Evolutionary conservation across 2,113 vertebrate species (phyloP).

Genomic region (Chitala chitala): DNA sequence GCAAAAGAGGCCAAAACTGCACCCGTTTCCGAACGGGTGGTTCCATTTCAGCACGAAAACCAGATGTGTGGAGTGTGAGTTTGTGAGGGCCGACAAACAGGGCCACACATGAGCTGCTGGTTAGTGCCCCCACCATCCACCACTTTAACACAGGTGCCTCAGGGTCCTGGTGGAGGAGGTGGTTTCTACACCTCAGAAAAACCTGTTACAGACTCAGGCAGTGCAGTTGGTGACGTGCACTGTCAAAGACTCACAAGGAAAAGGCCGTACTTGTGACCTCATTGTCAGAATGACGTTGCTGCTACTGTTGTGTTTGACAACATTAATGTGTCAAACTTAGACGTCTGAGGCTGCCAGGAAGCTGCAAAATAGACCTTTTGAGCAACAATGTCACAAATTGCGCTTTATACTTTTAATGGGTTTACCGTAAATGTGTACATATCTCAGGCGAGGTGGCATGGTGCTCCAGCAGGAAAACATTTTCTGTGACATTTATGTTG

Average conservation of each 20-base stretch:
- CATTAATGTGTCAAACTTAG: not conserved
- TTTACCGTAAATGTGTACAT: too few relatives aligned
- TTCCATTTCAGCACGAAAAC: not conserved
- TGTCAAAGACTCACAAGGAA: not conserved
- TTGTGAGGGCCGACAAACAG: conserved; percentile 1
- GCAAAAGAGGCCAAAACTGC: not conserved
- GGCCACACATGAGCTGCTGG: conserved; percentile 7
- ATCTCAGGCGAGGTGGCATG: not conserved
- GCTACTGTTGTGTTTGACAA: not conserved
- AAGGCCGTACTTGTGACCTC: not conserved
- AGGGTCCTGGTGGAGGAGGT: not conserved
- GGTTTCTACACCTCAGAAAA: not conserved
- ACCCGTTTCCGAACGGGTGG: not conserved
- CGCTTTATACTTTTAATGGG: too few relatives aligned
- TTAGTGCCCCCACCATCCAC: not conserved
- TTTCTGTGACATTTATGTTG: not conserved
- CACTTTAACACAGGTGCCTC: not conserved
- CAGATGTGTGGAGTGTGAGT: not conserved
- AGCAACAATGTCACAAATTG: not conserved
- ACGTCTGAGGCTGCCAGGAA: not conserved
- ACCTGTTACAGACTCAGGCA: not conserved
- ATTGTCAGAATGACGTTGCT: not conserved
- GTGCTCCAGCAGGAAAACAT: not conserved
- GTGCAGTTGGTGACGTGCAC: not conserved
- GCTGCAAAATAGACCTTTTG: not conserved